A percentile compares a stretch with the other conserved stretches of the same genome.
These are phyloP conservation scores for Cantharis lateralis DNA, from an alignment of 2,888 invertebrate species.

Conservation along the genomic window DNA sequence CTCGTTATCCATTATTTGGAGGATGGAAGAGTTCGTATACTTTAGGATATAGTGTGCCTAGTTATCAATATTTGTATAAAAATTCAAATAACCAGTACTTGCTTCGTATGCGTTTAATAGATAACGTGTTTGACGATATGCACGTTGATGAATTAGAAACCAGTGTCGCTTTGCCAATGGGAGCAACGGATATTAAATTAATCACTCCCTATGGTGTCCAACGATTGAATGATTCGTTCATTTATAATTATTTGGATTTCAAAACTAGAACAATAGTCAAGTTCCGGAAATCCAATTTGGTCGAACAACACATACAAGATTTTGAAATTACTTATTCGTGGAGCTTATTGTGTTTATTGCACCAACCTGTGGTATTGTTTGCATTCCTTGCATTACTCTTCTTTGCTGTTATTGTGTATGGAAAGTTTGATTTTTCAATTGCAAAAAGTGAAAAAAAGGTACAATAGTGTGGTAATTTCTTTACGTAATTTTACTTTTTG, in stretches of 20 bases:
- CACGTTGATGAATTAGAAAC: slow-evolving; percentile 87
- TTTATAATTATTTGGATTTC: slow-evolving; percentile 94
- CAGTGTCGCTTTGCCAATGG: slow-evolving; percentile 93
- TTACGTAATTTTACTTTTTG: neutral
- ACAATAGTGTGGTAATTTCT: neutral
- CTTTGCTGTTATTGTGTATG: slow-evolving; percentile 88
- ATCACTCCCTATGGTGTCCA: slow-evolving; percentile 81
- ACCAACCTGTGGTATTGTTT: slow-evolving; percentile 91
- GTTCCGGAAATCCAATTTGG: slow-evolving; percentile 82
- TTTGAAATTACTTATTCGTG: slow-evolving; percentile 90
- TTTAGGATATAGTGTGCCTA: slow-evolving; percentile 91
- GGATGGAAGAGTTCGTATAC: slow-evolving; percentile 99
- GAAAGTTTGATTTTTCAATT: slow-evolving; percentile 95
- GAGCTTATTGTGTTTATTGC: slow-evolving; percentile 82
- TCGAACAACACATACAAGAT: slow-evolving; percentile 95
- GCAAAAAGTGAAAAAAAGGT: slow-evolving; percentile 18
- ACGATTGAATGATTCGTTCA: slow-evolving; percentile 73
- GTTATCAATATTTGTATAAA: slow-evolving; percentile 92
- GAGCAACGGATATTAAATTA: slow-evolving; percentile 80
- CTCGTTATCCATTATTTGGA: slow-evolving; percentile 96
- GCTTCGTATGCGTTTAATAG: slow-evolving; percentile 91
- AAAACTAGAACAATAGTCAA: slow-evolving; percentile 89
- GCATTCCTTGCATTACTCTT: slow-evolving; percentile 89
- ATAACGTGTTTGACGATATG: slow-evolving; percentile 97
- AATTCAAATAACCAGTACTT: slow-evolving; percentile 71